Evolutionary conservation across 2,888 invertebrate genomes (phyloP).

Genomic region (Andrena minutula): DNA sequence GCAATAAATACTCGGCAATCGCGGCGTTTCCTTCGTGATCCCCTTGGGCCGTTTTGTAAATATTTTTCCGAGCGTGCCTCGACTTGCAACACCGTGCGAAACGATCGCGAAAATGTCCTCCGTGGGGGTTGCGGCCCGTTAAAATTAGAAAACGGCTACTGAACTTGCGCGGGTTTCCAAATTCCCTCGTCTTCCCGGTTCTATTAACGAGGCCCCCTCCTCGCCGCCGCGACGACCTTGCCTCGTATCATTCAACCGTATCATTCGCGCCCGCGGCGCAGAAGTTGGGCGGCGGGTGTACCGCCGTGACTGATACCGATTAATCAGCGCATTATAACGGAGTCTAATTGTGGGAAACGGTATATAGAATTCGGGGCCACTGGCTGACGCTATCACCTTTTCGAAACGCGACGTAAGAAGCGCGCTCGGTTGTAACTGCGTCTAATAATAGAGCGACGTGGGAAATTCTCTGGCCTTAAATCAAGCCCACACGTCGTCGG

Average conservation of each 20-base stretch:
- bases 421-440: constrained; percentile 28
- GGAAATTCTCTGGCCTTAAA: constrained; percentile 66
- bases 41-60: background rate
- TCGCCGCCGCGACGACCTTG: background rate
- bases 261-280: background rate
- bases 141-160: constrained; percentile 26
- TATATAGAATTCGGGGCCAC: constrained; percentile 60
- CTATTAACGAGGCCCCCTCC: background rate
- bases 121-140: background rate
- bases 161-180: constrained; percentile 17
- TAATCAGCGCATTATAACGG: background rate
- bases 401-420: constrained; percentile 43
- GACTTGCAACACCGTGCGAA: background rate
- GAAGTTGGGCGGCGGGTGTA: background rate
- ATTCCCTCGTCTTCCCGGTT: background rate
- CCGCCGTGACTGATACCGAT: background rate
- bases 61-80: background rate
- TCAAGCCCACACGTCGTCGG: constrained; percentile 52
- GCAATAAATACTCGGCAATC: background rate
- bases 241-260: background rate
- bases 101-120: background rate
- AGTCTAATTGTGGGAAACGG: constrained; percentile 37
- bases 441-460: constrained; percentile 60
- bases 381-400: constrained; percentile 55
- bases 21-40: no score